These are phyloP conservation scores for Suillia variegata DNA, from an alignment of 2,888 invertebrate species.

Conservation along the genomic window DNA sequence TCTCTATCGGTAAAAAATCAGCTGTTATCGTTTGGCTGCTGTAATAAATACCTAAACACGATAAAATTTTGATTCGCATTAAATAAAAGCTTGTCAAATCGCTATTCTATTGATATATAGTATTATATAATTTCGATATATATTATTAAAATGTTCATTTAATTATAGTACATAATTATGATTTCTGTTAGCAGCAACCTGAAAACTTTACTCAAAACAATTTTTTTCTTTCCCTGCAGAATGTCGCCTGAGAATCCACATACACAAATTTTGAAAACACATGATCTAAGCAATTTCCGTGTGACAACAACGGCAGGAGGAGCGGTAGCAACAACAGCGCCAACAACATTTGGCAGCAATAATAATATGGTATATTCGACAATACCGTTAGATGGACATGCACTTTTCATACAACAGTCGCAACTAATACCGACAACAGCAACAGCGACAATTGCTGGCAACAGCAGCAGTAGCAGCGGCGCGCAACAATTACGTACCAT, in stretches of 20 bases:
- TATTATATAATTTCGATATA: too few relatives aligned
- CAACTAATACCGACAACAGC: constrained; percentile 30
- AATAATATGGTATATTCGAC: constrained; percentile 46
- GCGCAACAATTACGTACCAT: constrained; percentile 24
- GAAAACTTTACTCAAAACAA: too few relatives aligned
- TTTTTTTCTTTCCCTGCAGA: constrained; percentile 50
- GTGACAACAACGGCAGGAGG: constrained; percentile 44
- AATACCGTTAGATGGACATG: constrained; percentile 41
- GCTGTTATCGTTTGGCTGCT: too few relatives aligned
- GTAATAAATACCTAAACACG: too few relatives aligned
- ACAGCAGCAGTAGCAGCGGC: constrained; percentile 31
- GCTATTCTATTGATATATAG: too few relatives aligned
- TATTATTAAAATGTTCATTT: too few relatives aligned
- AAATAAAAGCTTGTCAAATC: too few relatives aligned
- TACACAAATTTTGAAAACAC: constrained; percentile 50
- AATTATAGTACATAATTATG: too few relatives aligned
- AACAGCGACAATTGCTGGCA: constrained; percentile 28
- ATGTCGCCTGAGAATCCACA: constrained; percentile 61
- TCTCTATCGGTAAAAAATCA: too few relatives aligned
- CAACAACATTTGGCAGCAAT: constrained; percentile 22
- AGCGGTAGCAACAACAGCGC: constrained; percentile 31
- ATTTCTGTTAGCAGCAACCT: too few relatives aligned
- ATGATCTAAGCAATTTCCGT: constrained; percentile 50
- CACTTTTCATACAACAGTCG: constrained; percentile 39
- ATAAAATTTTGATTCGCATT: too few relatives aligned